Evolutionary conservation across 2,797 vertebrate species (phyloP), one percentile per base, ranked within the genome.

Genomic region (Gymnocypris eckloni): DNA sequence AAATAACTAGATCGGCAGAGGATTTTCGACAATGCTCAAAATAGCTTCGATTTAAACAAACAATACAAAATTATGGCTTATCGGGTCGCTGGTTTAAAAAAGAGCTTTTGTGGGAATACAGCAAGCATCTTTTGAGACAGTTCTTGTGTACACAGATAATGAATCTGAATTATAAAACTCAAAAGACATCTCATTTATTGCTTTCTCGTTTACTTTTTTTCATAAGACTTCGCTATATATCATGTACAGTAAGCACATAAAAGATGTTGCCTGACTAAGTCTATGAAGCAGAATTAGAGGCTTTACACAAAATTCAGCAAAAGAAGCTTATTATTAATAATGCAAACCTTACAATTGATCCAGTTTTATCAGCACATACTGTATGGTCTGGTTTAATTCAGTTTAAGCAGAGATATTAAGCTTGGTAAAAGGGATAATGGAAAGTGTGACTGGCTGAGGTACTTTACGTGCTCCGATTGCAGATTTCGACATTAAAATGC

Each of bases 91-190:
- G 54, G 37, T 71, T 50, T 85, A 6, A 43, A 69, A 33, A 83
- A 77, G 76, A 85, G n/a, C 50, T 33, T 67, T 84, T 39, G 77
- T 82, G 66, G 59, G 67, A 89, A 90, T 90, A 79, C 89, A 89
- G 87, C 87, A 88, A 85, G 85, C 82, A 87, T 89, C 87, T 83
- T 88, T 85, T 75, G 61, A 83, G 75, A 64, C 81, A 72, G 84
- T 71, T 52, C 70, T 85, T 64, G 69, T 50, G 18, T 76, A 79
- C 59, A 70, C 18, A 66, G 41, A 59, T 80, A 83, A 48, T 50
- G 64, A 9, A 77, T 87, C 66, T 73, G 61, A 78, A 64, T 59
- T 50, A 61, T 64, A 67, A 50, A 33, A 66, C n/a, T 52, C 12
- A 88, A 78, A 75, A 70, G 20, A 79, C 41, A 61, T 50, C 59